phyloP scores from a whole-genome alignment of 2,797 vertebrate genomes.

The Crypturellus tataupa region DNA sequence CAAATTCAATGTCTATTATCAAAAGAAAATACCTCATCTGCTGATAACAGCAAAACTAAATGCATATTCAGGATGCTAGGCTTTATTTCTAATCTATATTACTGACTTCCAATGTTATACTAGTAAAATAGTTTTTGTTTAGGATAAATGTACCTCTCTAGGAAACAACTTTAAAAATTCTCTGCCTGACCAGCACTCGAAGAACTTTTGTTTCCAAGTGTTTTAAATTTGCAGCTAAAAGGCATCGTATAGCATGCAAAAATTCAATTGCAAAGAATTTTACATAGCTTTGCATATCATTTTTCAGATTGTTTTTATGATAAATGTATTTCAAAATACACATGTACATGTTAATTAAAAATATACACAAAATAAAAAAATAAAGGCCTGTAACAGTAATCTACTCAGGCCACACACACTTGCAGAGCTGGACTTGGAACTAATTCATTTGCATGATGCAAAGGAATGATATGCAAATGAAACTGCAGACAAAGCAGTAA shows the following conservation, averaged over 20 bases:
- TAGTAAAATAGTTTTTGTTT: neutral
- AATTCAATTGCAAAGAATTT: neutral
- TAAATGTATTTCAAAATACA: neutral
- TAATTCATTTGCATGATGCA: too few relatives aligned
- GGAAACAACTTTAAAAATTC: neutral
- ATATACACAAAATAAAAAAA: neutral
- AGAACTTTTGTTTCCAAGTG: neutral
- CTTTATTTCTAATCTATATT: neutral
- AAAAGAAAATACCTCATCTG: neutral
- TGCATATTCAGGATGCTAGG: neutral
- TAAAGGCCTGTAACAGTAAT: neutral
- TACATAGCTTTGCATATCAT: neutral
- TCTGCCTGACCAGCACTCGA: neutral
- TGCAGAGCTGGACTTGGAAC: neutral
- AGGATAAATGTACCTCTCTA: neutral
- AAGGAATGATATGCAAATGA: neutral
- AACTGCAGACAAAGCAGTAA: neutral
- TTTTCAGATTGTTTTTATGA: neutral
- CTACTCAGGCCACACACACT: neutral
- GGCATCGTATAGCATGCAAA: neutral
- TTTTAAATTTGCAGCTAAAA: neutral
- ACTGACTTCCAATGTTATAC: neutral
- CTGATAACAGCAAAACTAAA: neutral
- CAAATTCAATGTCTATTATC: neutral
- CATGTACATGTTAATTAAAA: neutral